A percentile compares a stretch with the other conserved stretches of the same genome.
Evolutionary conservation across 1,140 invertebrate species (phyloP).

Genomic region (Mercenaria mercenaria): DNA sequence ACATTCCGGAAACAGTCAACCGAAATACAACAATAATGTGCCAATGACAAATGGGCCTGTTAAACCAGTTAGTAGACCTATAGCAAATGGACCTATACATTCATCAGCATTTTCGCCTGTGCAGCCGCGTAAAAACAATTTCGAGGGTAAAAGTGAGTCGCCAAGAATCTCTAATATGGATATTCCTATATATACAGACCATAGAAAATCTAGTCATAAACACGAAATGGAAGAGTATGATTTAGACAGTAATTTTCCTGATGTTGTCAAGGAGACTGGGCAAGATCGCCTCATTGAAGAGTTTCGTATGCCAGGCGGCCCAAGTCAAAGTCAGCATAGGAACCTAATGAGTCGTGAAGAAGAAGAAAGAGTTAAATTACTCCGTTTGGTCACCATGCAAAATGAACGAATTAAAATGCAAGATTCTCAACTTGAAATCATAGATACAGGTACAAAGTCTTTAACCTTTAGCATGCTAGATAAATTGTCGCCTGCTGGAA

Average conservation of each 20-base stretch:
- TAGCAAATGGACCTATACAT: slow-evolving; percentile 31
- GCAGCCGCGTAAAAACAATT: slow-evolving; percentile 2
- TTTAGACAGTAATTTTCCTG: slow-evolving; percentile 80
- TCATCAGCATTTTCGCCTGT: slow-evolving; percentile 65
- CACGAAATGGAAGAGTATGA: slow-evolving; percentile 77
- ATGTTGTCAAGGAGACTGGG: slow-evolving; percentile 65
- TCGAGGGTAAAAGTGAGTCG: slow-evolving; percentile 32
- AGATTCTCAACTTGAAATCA: slow-evolving; percentile 95
- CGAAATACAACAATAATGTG: slow-evolving; percentile 29
- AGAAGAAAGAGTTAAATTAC: slow-evolving; percentile 90
- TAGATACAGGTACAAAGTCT: slow-evolving; percentile 83
- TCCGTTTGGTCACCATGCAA: slow-evolving; percentile 95
- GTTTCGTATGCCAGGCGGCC: slow-evolving; percentile 66
- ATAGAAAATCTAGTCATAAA: slow-evolving; percentile 56
- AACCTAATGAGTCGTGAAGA: slow-evolving; percentile 78
- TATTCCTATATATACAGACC: slow-evolving; percentile 61
- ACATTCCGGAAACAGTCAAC: slow-evolving; percentile 27
- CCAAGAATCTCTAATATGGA: slow-evolving; percentile 37
- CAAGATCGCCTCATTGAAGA: slow-evolving; percentile 76
- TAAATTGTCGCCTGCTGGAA: too few relatives aligned
- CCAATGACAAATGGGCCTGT: slow-evolving; percentile 25
- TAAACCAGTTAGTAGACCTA: neutral
- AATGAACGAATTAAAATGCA: slow-evolving; percentile 94
- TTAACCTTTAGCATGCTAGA: too few relatives aligned
- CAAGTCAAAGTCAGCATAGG: slow-evolving; percentile 63